These are phyloP conservation scores for Pterois miles DNA, from an alignment of 2,797 vertebrate species.

Conservation along the genomic window DNA sequence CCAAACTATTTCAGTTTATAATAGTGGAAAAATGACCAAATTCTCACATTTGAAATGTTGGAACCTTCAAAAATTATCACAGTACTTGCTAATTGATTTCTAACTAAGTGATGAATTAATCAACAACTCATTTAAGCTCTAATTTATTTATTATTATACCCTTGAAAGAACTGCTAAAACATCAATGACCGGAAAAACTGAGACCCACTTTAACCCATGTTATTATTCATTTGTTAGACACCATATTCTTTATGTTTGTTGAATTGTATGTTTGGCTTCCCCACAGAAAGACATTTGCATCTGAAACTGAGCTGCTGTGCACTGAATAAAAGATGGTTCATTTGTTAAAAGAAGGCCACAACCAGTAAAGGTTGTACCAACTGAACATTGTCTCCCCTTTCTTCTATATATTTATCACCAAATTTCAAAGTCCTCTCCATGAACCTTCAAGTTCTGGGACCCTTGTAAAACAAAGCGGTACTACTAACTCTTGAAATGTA, in stretches of 20 bases:
- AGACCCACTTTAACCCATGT: background rate
- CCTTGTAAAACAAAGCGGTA: background rate
- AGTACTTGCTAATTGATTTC: background rate
- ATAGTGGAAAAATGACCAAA: background rate
- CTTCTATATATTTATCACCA: background rate
- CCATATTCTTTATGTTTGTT: background rate
- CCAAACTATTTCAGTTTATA: background rate
- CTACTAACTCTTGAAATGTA: slow-evolving; percentile 22
- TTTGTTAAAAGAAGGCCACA: background rate
- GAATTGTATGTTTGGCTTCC: background rate
- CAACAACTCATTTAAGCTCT: background rate
- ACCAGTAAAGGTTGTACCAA: background rate
- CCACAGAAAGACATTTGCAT: background rate
- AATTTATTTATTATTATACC: background rate
- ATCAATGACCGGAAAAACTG: background rate
- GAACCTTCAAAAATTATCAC: background rate
- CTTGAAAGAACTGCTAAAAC: background rate
- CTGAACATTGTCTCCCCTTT: background rate
- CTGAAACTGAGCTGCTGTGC: background rate
- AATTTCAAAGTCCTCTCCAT: background rate
- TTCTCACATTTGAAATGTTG: background rate
- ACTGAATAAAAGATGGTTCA: background rate
- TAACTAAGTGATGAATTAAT: background rate
- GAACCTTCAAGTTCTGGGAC: background rate
- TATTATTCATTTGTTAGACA: background rate